These are phyloP conservation scores for Tokudaia muenninki DNA, from an alignment of 2,797 vertebrate genomes.

Conservation along the genomic window DNA sequence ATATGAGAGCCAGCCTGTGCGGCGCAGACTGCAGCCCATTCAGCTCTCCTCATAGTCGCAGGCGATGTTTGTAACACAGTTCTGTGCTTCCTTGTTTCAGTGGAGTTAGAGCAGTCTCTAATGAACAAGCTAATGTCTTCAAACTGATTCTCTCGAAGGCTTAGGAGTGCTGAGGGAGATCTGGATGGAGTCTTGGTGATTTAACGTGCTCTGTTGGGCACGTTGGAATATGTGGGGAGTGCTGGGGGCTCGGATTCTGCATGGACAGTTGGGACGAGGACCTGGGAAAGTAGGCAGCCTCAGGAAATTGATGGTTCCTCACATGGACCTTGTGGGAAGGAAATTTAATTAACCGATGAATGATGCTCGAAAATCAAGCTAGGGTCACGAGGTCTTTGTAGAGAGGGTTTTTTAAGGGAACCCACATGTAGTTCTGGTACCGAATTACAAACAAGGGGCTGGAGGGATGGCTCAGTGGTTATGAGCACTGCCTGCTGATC, in stretches of 20 bases:
- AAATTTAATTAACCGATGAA: background rate
- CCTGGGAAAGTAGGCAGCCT: background rate
- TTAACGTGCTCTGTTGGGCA: background rate
- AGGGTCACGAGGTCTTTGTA: background rate
- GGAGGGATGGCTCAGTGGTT: background rate
- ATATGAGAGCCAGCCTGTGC: constrained; percentile 47
- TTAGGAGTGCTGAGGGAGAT: constrained; percentile 35
- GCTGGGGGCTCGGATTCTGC: background rate
- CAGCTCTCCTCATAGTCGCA: constrained; percentile 45
- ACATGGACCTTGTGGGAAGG: background rate
- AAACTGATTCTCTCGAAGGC: background rate
- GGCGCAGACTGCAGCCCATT: background rate
- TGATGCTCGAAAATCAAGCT: constrained; percentile 18
- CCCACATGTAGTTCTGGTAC: background rate
- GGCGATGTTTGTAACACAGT: constrained; percentile 46
- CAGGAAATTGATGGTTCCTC: background rate
- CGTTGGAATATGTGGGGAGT: background rate
- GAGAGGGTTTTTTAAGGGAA: background rate
- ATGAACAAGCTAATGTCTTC: constrained; percentile 69
- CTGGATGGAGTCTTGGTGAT: constrained; percentile 55
- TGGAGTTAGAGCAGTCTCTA: constrained; percentile 51
- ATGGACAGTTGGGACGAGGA: background rate
- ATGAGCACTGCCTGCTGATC: too few species aligned
- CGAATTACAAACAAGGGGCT: background rate
- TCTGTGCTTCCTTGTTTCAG: background rate